Base-by-base conservation (phyloP, 2,113 vertebrate species). In the Enhydra lutris region DNA sequence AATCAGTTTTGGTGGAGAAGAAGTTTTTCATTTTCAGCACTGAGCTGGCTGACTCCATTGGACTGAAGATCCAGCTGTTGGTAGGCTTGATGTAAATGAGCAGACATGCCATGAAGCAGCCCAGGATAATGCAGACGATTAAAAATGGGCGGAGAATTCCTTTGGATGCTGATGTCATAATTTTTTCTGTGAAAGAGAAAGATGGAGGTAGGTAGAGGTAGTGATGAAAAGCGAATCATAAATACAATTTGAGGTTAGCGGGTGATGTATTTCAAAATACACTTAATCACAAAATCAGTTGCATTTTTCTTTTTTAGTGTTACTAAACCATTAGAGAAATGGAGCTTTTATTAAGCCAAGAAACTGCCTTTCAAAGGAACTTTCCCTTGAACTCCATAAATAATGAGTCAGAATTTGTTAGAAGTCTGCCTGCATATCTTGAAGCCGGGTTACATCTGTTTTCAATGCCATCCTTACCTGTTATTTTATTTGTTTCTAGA, bases 71-170 rank as follows among this genome's bases (percentile, higher is more conserved):
- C 99, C 99, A 99, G 98, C 99, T 99, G 47, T 99, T 99, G 96
- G 99, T 99, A 63, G 99, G 99, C 96, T 99, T 99, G 98, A 99
- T 99, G 98, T 99, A 99, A 99, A 99, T 99, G 94, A 99, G 98
- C 98, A 99, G 99, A 98, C 99, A 99, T 95, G 99, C 99, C 99
- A 99, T 99, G 98, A 99, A 99, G 98, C 99, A 99, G 98, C 99
- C 99, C 98, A 99, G 98, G 91, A 99, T 97, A 97, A 99, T 98
- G 95, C 99, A 99, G 98, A 99, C 97, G 91, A 99, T 98, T 98
- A 99, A 98, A 98, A 99, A 99, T 99, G 99, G 99, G 98, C 99
- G 99, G 98, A 99, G 99, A 98, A 99, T 99, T 99, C 99, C 99
- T 99, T 99, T 99, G 98, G 99, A 98, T 99, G 99, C 97, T 97